Conservation (phyloP, 2,113 vertebrate species). For the Atherinomorus stipes region DNA sequence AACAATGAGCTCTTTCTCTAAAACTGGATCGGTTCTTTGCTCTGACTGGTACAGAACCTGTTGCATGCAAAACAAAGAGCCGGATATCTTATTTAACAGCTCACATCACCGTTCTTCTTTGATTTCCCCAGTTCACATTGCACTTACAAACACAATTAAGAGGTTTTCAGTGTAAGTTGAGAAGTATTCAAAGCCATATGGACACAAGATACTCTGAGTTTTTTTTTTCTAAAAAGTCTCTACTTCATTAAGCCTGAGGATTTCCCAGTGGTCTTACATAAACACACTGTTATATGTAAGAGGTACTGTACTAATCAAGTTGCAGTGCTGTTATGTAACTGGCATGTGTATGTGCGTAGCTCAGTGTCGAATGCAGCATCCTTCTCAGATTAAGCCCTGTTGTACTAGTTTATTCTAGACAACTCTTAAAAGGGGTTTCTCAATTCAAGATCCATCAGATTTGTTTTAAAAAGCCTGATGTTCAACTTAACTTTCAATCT, state of each 20-base stretch:
- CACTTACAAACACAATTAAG: not conserved
- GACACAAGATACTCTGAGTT: rapidly evolving
- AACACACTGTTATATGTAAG: conserved; percentile 44
- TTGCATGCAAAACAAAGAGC: too few relatives aligned
- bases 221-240: not conserved
- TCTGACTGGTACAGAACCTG: conserved; percentile 9
- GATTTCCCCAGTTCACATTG: not conserved
- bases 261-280: conserved; percentile 51
- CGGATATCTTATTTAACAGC: too few relatives aligned
- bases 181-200: not conserved
- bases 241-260: conserved; percentile 40
- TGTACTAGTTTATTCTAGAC: not conserved
- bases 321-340: conserved; percentile 45
- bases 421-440: too few relatives aligned
- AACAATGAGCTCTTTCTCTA: conserved; percentile 48
- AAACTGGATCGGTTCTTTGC: conserved; percentile 41
- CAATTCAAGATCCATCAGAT: too few relatives aligned
- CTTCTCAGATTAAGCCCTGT: not conserved
- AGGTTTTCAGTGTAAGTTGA: not conserved
- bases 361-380: not conserved
- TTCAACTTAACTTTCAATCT: too few relatives aligned
- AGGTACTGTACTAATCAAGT: conserved; percentile 36
- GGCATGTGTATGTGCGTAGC: not conserved
- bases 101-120: too few relatives aligned
- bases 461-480: too few relatives aligned